Evolutionary conservation across 2,888 invertebrate species (phyloP).

Genomic region (Pollenia amentaria): DNA sequence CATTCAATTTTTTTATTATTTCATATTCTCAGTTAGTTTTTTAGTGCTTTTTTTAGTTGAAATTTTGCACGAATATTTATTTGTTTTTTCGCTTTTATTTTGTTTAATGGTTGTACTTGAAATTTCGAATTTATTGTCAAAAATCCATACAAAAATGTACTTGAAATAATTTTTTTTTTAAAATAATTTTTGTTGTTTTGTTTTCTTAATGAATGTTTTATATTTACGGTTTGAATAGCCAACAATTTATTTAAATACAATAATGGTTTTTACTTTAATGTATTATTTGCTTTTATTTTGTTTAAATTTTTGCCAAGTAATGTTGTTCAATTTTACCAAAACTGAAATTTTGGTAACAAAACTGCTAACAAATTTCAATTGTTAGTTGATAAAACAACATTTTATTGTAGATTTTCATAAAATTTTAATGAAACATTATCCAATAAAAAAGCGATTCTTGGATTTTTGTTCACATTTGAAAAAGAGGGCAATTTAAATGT

Average conservation of each 20-base stretch:
- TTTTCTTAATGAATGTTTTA: slow-evolving; percentile 60
- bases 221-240: slow-evolving; percentile 42
- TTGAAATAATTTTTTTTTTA: slow-evolving; percentile 65
- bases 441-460: too few species aligned
- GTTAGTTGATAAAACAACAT: slow-evolving; percentile 19
- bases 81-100: slow-evolving; percentile 23
- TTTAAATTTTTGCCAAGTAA: slow-evolving; percentile 32
- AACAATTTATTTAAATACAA: slow-evolving; percentile 54
- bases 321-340: slow-evolving; percentile 9
- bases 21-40: slow-evolving; percentile 43
- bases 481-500: too few species aligned
- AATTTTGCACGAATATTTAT: slow-evolving; percentile 59
- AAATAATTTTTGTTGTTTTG: neutral
- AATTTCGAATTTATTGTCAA: slow-evolving; percentile 71
- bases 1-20: slow-evolving; percentile 6
- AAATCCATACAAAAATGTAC: slow-evolving; percentile 65
- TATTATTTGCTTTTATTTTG: neutral
- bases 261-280: slow-evolving; percentile 33
- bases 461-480: too few species aligned
- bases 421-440: too few species aligned
- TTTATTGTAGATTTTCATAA: too few species aligned
- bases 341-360: slow-evolving; percentile 8
- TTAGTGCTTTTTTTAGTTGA: slow-evolving; percentile 1
- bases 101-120: slow-evolving; percentile 67
- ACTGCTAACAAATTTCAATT: slow-evolving; percentile 11